Percentiles rank a stretch among this genome's conserved stretches.
Evolutionary conservation across 2,888 invertebrate species (phyloP).

Genomic region (Alcis repandata): DNA sequence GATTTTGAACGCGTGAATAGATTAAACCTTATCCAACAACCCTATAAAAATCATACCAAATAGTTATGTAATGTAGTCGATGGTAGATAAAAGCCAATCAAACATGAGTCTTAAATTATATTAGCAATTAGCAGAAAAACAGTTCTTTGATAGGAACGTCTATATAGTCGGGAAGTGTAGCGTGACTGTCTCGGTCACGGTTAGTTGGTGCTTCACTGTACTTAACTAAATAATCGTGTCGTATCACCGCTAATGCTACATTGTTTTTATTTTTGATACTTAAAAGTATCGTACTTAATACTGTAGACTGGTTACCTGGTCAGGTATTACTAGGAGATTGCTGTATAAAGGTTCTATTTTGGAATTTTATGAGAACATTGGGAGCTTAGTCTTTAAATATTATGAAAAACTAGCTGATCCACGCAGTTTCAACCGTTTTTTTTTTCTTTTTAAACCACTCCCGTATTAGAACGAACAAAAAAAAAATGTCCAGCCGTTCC

Average conservation of each 20-base stretch:
- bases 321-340: too few species aligned
- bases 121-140: slow-evolving; percentile 40
- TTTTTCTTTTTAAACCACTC: too few species aligned
- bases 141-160: slow-evolving; percentile 28
- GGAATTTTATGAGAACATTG: too few species aligned
- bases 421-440: too few species aligned
- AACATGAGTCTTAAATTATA: slow-evolving; percentile 36
- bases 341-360: too few species aligned
- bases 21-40: too few species aligned
- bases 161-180: slow-evolving; percentile 39
- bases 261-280: slow-evolving; percentile 9
- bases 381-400: too few species aligned
- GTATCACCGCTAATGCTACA: slow-evolving; percentile 8
- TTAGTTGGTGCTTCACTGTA: slow-evolving; percentile 39
- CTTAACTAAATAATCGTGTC: slow-evolving; percentile 24
- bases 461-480: too few species aligned
- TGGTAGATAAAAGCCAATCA: background rate
- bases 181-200: slow-evolving; percentile 45
- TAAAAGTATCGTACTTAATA: background rate
- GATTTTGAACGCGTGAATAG: too few species aligned
- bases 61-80: background rate
- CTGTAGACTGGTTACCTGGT: too few species aligned
- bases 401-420: too few species aligned
- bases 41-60: background rate
- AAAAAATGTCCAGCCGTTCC: too few species aligned